Base-by-base conservation (phyloP, 2,888 invertebrate species). In the Dryocosmus kuriphilus region DNA sequence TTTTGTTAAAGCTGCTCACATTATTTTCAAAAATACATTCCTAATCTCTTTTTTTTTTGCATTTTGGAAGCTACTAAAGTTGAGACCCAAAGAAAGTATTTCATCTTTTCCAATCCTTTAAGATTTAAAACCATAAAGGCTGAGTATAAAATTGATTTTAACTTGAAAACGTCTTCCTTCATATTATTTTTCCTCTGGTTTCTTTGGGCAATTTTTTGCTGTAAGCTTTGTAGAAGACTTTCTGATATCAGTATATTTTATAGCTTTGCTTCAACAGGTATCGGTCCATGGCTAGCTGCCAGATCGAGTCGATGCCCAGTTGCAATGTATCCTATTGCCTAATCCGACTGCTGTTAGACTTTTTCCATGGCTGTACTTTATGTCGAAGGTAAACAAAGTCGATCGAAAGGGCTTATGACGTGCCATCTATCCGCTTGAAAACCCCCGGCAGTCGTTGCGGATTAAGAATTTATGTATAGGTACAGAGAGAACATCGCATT, bases 221-320 rank as follows among this genome's bases (percentile, higher is more conserved):
- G 41, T 35, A 19, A 67, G 38, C 38, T 38, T 67, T 67, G 38
- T 41, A 41, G 24, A 38, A 67, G 38, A 67, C 27, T 67, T 67
- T 67, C 16, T 19, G 41, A 67, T 41, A 46, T 67, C 67, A 67
- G 41, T 67, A 67, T 67, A 67, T 67, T 67, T 67, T 67, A 67
- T 27, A 67, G 67, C 41, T 67, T 67, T 41, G 46, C 67, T 67
- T 67, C 67, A 67, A 67, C 67, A 67, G 67, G 67, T 65, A 65
- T 67, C 67, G 67, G 67, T 67, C 24, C 67, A 46, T 67, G 67
- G 67, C 67, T 27, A 46, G 67, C 67, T 67, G 67, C 67, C 67
- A 67, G 67, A 67, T 67, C 67, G 67, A 46, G 46, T 67, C 67
- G 46, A 67, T 67, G 67, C 46, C 67, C 67, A 67, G 67, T 27